These are phyloP conservation scores for Xenus cinereus DNA, from an alignment of 2,113 vertebrate genomes.

Conservation along the genomic window DNA sequence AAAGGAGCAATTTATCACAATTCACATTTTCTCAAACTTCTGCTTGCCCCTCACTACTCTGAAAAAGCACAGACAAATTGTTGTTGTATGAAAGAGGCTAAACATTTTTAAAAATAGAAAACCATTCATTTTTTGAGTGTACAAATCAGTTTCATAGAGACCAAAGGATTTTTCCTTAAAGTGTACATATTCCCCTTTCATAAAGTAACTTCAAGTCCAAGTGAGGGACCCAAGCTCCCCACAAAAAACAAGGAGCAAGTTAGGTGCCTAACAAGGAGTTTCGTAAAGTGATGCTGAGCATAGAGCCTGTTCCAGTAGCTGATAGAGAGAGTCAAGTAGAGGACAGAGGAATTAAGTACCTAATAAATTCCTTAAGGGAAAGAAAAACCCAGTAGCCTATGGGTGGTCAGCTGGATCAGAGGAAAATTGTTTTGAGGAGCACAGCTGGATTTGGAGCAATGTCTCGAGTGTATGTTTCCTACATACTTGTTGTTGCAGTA, in stretches of 20 bases:
- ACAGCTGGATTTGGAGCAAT: background rate
- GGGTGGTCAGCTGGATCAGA: background rate
- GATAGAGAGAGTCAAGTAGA: background rate
- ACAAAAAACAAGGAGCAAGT: background rate
- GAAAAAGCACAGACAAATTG: background rate
- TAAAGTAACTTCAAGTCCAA: background rate
- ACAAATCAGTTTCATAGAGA: background rate
- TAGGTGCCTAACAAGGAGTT: background rate
- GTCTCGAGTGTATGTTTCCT: background rate
- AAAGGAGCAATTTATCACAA: background rate
- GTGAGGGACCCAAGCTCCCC: background rate
- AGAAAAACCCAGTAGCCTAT: background rate
- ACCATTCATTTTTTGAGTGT: background rate
- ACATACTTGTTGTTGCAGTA: background rate
- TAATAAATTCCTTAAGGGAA: background rate
- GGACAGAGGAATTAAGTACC: background rate
- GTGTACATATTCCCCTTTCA: background rate
- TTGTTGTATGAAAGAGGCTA: background rate
- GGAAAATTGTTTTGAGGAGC: background rate
- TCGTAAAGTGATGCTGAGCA: background rate
- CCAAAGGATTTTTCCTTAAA: background rate
- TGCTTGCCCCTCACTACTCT: background rate
- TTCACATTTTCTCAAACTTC: background rate
- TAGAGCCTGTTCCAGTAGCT: background rate
- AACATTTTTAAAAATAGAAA: background rate